Evolutionary conservation across 2,888 invertebrate genomes (phyloP), one percentile per base, ranked within the genome.

Genomic region (Mythimna impura): DNA sequence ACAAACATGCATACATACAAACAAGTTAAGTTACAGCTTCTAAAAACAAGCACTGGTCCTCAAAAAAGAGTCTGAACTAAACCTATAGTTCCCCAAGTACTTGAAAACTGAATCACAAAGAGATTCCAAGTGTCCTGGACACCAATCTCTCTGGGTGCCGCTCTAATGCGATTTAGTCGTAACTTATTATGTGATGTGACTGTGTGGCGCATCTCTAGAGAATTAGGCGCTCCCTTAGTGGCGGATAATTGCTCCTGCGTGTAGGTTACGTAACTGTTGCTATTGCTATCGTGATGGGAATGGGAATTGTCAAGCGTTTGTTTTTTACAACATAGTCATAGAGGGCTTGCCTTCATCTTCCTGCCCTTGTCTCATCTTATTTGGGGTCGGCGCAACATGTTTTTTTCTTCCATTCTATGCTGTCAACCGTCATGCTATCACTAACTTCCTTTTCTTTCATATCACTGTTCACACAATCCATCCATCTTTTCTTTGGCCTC

Each of bases 111-210:
- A 30, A 66, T 74, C 67, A 66, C 62, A 70, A 72, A 70, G 70
- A 70, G 66, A 73, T 36, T 57, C 73, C 61, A 67, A 83, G 74
- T 65, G 58, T 67, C 57, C 50, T 57, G 52, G 57, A 47, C 36
- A 20, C 71, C 79, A 87, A 83, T 86, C 76, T 79, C 75, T 71
- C 70, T 78, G 73, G 66, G 77, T 79, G 78, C 74, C 65, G 30
- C 66, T 63, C 43, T 87, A 85, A 86, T 83, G 71, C 83, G 86
- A 88, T 90, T 88, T 86, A 58, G 85, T 81, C 79, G 76, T 80
- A 80, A 86, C 85, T 87, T 86, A 88, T 88, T 88, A 87, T 83
- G 71, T 58, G 64, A 69, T 73, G 75, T 73, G 70, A 80, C 76
- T 75, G 76, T 79, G 80, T 82, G 83, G 75, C 80, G 78, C 81